Conservation (phyloP, 1,140 invertebrate species). For the Panagrolaimus sp. region DNA sequence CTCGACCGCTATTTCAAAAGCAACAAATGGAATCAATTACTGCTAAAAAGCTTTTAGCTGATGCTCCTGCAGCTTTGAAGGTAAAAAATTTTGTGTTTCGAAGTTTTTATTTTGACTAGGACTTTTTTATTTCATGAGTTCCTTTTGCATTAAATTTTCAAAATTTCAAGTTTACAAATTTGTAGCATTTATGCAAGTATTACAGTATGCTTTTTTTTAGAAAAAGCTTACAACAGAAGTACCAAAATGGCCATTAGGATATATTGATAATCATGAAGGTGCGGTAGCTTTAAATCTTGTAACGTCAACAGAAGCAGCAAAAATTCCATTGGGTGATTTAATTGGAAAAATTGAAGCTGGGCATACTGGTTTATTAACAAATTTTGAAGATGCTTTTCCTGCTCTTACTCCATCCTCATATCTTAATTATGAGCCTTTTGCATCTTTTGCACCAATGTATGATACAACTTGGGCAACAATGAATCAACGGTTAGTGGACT, state of each 20-base stretch:
- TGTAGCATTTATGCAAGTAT: no score
- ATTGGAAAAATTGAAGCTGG: slow-evolving; percentile 31
- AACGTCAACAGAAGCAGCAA: slow-evolving; percentile 1
- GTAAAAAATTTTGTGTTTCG: not conserved
- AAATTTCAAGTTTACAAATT: no score
- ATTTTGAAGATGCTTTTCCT: slow-evolving; percentile 1
- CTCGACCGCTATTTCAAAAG: slow-evolving; percentile 2
- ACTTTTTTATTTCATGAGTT: no score
- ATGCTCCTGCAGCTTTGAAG: not conserved
- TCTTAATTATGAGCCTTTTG: slow-evolving; percentile 85
- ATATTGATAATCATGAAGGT: slow-evolving; percentile 34
- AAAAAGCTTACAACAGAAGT: slow-evolving; percentile 19
- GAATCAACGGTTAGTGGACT: slow-evolving; percentile 70
- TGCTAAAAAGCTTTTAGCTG: slow-evolving; percentile 2
- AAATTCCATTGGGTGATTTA: slow-evolving; percentile 31
- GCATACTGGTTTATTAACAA: not conserved
- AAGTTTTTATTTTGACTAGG: no score
- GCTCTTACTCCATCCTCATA: slow-evolving; percentile 18
- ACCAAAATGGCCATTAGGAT: slow-evolving; percentile 23
- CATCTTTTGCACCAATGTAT: slow-evolving; percentile 79
- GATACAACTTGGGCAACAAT: slow-evolving; percentile 90
- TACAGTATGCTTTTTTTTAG: not conserved
- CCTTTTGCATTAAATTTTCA: no score
- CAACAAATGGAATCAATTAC: not conserved
- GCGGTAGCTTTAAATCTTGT: not conserved